Evolutionary conservation across 2,113 vertebrate species (phyloP).

Genomic region (Dipodomys merriami): DNA sequence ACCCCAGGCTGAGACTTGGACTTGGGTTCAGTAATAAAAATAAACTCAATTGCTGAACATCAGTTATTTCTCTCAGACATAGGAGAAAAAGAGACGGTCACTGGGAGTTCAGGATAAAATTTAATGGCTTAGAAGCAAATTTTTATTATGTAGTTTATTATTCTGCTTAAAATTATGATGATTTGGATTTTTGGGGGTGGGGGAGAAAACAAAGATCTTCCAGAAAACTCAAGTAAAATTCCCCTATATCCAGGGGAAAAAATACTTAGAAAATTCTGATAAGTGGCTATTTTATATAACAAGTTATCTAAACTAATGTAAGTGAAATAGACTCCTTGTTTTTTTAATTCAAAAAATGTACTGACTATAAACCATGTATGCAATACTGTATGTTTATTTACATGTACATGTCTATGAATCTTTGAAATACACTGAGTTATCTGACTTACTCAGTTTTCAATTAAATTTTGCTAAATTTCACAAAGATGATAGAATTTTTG

Average conservation of each 20-base stretch:
- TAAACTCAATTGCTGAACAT: slow-evolving; percentile 78
- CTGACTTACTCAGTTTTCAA: not conserved
- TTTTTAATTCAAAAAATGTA: not conserved
- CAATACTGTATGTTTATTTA: not conserved
- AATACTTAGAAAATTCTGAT: not conserved
- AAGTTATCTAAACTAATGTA: not conserved
- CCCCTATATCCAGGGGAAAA: not conserved
- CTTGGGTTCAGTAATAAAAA: slow-evolving; percentile 82
- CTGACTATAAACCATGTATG: not conserved
- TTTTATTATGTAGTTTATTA: not conserved
- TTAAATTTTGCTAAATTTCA: slow-evolving; percentile 28
- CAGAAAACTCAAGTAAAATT: slow-evolving; percentile 37
- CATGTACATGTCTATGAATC: not conserved
- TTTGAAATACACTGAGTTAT: slow-evolving; percentile 5
- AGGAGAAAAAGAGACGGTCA: slow-evolving; percentile 59
- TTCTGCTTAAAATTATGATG: slow-evolving; percentile 38
- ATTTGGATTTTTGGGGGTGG: not conserved
- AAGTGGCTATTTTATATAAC: not conserved
- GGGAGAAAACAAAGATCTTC: not conserved
- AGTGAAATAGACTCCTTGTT: not conserved
- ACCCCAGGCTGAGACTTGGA: slow-evolving; percentile 84
- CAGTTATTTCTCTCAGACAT: slow-evolving; percentile 72
- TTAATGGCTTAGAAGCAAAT: not conserved
- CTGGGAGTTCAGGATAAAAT: slow-evolving; percentile 23
- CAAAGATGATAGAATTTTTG: not conserved